Evolutionary conservation across 1,140 invertebrate species (phyloP).

Genomic region (Caenorhabditis elegans): DNA sequence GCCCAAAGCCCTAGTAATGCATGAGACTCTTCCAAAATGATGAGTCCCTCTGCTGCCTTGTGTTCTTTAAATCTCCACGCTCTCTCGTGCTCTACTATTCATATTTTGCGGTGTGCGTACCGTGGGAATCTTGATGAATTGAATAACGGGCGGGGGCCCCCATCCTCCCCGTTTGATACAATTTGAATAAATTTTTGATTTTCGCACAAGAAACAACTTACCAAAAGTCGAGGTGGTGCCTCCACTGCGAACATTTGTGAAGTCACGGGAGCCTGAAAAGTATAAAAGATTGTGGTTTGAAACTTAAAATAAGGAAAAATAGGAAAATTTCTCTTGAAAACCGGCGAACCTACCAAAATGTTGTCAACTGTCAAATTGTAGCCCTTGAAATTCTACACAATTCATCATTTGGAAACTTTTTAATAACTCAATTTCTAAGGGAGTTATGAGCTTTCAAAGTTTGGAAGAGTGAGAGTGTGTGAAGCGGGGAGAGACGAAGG

Average conservation of each 20-base stretch:
- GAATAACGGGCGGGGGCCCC: neutral
- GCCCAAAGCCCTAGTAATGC: constrained; percentile 28
- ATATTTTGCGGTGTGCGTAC: neutral
- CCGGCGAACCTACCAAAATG: too few species aligned
- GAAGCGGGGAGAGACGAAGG: too few species aligned
- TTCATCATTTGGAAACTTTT: too few species aligned
- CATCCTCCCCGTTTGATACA: neutral
- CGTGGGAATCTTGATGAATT: constrained; percentile 15
- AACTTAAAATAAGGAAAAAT: too few species aligned
- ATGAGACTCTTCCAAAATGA: neutral
- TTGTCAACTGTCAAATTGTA: too few species aligned
- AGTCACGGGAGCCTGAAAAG: neutral
- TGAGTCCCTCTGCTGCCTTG: neutral
- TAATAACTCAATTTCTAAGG: too few species aligned
- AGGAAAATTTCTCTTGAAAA: too few species aligned
- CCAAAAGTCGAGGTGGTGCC: neutral
- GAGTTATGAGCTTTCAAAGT: too few species aligned
- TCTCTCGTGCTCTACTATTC: neutral
- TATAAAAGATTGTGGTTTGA: too few species aligned
- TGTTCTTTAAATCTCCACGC: neutral
- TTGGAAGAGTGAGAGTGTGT: too few species aligned
- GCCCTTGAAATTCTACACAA: too few species aligned
- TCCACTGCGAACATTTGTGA: neutral
- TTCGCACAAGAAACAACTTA: neutral
- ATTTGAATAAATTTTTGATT: neutral